Conservation (phyloP, 2,113 vertebrate genomes). For the Cathartes aura region DNA sequence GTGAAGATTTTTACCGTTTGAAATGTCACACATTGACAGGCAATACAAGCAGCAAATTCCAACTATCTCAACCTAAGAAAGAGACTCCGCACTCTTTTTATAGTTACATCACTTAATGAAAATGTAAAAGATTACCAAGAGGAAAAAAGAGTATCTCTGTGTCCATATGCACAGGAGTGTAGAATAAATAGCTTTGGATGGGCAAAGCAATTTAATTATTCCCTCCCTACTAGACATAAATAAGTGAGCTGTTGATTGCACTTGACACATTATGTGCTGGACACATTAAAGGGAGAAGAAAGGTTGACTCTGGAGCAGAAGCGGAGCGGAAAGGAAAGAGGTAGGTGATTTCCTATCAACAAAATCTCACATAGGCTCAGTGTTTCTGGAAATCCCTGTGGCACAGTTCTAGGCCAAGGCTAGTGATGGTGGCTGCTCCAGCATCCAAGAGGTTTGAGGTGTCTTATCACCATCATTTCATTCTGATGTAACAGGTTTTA, state of each 20-base stretch:
- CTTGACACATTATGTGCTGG: not conserved
- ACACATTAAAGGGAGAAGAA: not conserved
- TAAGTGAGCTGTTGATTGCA: not conserved
- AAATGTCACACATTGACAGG: not conserved
- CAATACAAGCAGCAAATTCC: not conserved
- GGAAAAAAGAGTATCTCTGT: not conserved
- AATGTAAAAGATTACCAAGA: not conserved
- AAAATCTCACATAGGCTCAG: not conserved
- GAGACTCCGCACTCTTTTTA: not conserved
- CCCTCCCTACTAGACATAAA: not conserved
- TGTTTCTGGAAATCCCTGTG: not conserved
- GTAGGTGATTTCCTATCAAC: not conserved
- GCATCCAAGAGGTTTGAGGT: not conserved
- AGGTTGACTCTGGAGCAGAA: not conserved
- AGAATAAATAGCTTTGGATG: not conserved
- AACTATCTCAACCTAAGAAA: not conserved
- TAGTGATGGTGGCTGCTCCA: not conserved
- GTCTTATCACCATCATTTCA: not conserved
- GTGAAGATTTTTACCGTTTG: not conserved
- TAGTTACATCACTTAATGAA: not conserved
- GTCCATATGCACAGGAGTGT: not conserved
- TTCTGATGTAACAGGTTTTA: not conserved
- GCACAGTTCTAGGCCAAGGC: not conserved
- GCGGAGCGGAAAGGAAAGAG: not conserved
- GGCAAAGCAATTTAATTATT: not conserved